Base-by-base conservation (phyloP, 2,113 vertebrate genomes). In the Cavia porcellus region DNA sequence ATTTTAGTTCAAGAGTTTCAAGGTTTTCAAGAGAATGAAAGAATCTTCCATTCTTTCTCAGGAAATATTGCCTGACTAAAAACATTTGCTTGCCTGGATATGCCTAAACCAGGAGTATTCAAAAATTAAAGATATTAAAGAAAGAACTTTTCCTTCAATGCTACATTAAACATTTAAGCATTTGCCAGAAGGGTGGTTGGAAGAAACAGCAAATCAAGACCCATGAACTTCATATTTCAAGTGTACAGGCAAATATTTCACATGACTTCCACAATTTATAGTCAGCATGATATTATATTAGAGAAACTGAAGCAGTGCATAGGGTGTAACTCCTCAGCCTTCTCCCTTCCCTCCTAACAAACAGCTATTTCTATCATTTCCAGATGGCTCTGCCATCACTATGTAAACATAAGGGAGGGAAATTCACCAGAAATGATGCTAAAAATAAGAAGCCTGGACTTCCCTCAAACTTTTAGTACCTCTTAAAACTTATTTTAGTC, bases 311-410 rank as follows among this genome's bases (percentile, higher is more conserved):
- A 97, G 95, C 77, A 97, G 91, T 68, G 79, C 61, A 92, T 50
- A 79, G 97, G 90, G 96, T 93, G 95, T 96, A 97, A 98, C 96
- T 92, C 97, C 88, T 79, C 96, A 85, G 95, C 62, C 75, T 89
- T 55, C 0, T 96, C 96, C 95, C 96, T 28, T 32, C 42, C 82
- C 68, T 62, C 59, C 25, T 25, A 80, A 89, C 79, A 96, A 96
- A 96, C 35, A 96, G 96, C 81, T 87, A 86, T 96, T 98, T 98
- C 98, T 98, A 98, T 98, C 96, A 92, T 96, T 98, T 98, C 98
- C 99, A 99, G 98, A 99, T 99, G 98, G 98, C 97, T 97, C 93
- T 82, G 92, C 97, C 98, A 98, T 98, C 92, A 66, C 94, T 98
- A 95, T 92, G 74, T 98, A 99, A 99, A 98, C 98, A 98, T 87